Base-by-base conservation (phyloP, 2,797 vertebrate genomes). In the Thunnus albacares region DNA sequence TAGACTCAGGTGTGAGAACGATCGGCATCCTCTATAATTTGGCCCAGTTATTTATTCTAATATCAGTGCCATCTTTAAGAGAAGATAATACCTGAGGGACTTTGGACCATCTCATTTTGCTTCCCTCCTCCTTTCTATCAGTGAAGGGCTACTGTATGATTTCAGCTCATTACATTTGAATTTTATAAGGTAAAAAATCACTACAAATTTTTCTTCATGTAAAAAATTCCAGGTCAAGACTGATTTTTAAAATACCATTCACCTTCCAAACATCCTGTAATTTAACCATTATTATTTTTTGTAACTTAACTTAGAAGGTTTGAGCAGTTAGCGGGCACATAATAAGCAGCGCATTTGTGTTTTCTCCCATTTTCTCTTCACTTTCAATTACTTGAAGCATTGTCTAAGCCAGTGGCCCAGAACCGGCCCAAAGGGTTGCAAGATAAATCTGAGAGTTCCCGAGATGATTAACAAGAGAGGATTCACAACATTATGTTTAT, bases 41-140 rank as follows among this genome's bases (percentile, higher is more conserved):
- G 28, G 11, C 9, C 26, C 14, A 41, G 8, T 55, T 53, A 24
- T 53, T 80, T 65, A 45, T 68, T 74, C 17, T 12, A 38, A 63
- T 4, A 9, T 78, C n/a, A n/a, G 1, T 38, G 55, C 38, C 5
- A 43, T 59, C 43, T 80, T 75, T 55, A 45, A 55, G 74, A 51
- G 14, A 61, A 15, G 20, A 69, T 5, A 20, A 69, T 56, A 59
- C 52, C 52, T 57, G 28, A 60, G 63, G 35, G 52, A 5, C n/a
- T 85, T 57, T 71, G 28, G 65, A 51, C 47, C 5, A 33, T 45
- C 62, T 70, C 51, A 45, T 20, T 38, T 57, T 59, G 6, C 20
- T 51, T 73, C 38, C 28, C 6, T 49, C 24, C 24, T 52, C 17
- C 59, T 70, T 53, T 5, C 28, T 63, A 60, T 45, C 14, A 45